phyloP scores from a whole-genome alignment of 2,888 invertebrate species.

The Agrotis clavis region DNA sequence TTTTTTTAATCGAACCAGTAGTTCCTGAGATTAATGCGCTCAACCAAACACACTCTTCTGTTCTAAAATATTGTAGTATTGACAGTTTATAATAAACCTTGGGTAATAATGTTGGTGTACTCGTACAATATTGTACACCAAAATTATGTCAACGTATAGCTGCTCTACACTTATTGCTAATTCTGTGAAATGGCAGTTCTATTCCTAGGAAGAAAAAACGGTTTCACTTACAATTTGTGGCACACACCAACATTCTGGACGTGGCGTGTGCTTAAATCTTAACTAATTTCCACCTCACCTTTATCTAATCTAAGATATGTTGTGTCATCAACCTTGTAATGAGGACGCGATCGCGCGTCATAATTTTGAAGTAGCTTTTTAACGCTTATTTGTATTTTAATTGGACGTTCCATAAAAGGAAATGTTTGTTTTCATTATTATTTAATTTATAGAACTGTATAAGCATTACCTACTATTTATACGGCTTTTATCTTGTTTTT shows the following conservation, averaged over 20 bases:
- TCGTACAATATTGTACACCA: too few species aligned
- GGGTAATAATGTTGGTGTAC: too few species aligned
- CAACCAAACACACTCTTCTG: too few species aligned
- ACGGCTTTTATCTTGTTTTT: too few species aligned
- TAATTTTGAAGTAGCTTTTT: constrained; percentile 32
- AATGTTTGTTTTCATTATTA: background rate
- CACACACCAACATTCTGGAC: constrained; percentile 59
- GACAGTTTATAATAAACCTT: too few species aligned
- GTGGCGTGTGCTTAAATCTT: constrained; percentile 63
- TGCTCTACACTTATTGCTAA: too few species aligned
- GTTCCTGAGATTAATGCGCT: too few species aligned
- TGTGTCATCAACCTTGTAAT: constrained; percentile 72
- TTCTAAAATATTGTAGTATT: too few species aligned
- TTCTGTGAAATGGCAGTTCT: too few species aligned
- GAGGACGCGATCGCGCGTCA: constrained; percentile 35
- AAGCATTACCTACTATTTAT: too few species aligned
- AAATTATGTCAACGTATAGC: too few species aligned
- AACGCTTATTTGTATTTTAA: constrained; percentile 6
- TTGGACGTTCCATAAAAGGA: background rate
- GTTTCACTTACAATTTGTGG: constrained; percentile 36
- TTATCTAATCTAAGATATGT: constrained; percentile 70
- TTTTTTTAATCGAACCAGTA: too few species aligned
- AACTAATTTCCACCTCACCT: constrained; percentile 63
- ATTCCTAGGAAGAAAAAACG: background rate
- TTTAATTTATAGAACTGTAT: background rate